Conservation (phyloP, 2,113 vertebrate species). For the Hydropotes inermis region DNA sequence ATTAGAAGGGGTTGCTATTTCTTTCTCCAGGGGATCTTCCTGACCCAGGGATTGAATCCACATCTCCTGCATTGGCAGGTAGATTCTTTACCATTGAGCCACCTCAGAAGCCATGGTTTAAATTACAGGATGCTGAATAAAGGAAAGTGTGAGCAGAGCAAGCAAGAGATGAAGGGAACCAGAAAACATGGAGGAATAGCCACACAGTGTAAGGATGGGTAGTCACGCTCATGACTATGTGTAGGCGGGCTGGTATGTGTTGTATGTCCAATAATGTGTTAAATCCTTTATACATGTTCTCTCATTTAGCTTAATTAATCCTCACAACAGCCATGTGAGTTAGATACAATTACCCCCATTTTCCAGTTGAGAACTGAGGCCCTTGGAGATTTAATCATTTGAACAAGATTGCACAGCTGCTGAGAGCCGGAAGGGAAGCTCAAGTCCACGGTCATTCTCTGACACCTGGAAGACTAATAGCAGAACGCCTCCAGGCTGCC, state of each 20-base stretch:
- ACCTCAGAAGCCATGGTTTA: not conserved
- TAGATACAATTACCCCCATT: not conserved
- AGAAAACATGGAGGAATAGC: not conserved
- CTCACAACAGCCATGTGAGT: not conserved
- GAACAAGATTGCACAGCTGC: not conserved
- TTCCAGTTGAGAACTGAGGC: not conserved
- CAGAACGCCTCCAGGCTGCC: not conserved
- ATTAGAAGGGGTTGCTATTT: not conserved
- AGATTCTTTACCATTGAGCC: not conserved
- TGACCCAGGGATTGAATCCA: not conserved
- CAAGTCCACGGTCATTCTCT: fast-evolving
- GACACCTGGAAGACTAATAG: not conserved
- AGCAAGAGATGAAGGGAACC: not conserved
- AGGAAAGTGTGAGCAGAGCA: not conserved
- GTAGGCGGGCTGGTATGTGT: too few relatives aligned
- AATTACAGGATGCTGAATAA: not conserved
- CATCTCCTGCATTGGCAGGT: not conserved
- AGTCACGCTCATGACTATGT: not conserved
- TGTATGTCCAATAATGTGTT: too few relatives aligned
- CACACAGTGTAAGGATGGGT: not conserved
- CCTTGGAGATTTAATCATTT: not conserved
- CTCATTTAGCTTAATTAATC: not conserved
- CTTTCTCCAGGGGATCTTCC: not conserved
- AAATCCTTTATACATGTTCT: not conserved
- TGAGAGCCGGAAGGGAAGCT: not conserved